Conservation (phyloP, 2,888 invertebrate species). For the Parnassius smintheus region DNA sequence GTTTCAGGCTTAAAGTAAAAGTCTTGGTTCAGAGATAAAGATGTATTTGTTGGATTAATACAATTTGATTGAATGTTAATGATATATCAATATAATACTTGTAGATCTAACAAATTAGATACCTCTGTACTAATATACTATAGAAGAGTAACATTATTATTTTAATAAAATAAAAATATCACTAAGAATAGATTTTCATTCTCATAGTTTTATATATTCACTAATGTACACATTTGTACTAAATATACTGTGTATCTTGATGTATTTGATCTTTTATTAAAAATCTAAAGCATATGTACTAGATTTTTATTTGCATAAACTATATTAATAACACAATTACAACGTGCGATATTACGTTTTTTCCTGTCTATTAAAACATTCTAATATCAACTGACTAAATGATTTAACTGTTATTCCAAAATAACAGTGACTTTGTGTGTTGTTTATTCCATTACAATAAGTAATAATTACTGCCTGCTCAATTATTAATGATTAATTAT, state of each 20-base stretch:
- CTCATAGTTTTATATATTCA: conserved; percentile 49
- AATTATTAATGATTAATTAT: conserved; percentile 11
- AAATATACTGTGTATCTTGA: conserved; percentile 38
- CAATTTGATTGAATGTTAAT: conserved; percentile 2
- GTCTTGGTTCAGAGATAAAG: conserved; percentile 21
- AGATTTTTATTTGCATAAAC: conserved; percentile 1
- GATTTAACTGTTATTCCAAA: too few species aligned
- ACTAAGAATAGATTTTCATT: conserved; percentile 24
- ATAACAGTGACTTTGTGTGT: too few species aligned
- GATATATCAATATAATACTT: conserved; percentile 7
- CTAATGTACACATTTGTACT: conserved; percentile 57
- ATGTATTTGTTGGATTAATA: conserved; percentile 21
- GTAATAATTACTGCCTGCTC: too few species aligned
- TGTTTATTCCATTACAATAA: too few species aligned
- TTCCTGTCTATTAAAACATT: too few species aligned
- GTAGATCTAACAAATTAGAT: conserved; percentile 14
- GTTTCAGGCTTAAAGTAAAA: conserved; percentile 6
- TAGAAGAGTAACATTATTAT: conserved; percentile 10
- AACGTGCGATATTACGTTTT: too few species aligned
- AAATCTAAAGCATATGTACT: conserved; percentile 6
- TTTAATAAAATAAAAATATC: conserved; percentile 20
- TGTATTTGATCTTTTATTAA: conserved; percentile 38
- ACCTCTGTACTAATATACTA: conserved; percentile 5
- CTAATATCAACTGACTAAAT: too few species aligned
- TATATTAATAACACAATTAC: neutral